phyloP scores from a whole-genome alignment of 2,797 vertebrate species.

The Sciurus vulgaris region DNA sequence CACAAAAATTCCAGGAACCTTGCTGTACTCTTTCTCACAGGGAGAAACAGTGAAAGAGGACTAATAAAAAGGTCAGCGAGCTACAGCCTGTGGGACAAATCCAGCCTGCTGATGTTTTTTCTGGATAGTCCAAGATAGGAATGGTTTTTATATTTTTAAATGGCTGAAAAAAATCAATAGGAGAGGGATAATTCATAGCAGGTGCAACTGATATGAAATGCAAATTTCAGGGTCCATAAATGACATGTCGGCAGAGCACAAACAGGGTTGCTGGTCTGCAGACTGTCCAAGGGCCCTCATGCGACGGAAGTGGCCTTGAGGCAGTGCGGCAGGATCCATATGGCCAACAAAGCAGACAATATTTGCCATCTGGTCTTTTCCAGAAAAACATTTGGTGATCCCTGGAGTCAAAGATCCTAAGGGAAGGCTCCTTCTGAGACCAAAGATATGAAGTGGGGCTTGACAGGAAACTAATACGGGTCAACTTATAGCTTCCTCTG shows the following conservation, averaged over 20 bases:
- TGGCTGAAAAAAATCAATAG: background rate
- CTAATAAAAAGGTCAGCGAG: background rate
- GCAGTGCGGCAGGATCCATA: background rate
- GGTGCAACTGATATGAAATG: background rate
- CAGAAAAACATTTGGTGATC: background rate
- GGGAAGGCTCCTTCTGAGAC: background rate
- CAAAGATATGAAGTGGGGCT: background rate
- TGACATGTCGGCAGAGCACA: background rate
- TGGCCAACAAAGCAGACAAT: background rate
- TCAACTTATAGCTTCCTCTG: background rate
- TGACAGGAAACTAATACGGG: background rate
- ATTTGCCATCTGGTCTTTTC: background rate
- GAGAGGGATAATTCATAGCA: background rate
- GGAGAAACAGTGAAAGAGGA: background rate
- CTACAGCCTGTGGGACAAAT: background rate
- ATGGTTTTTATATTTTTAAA: conserved; percentile 29
- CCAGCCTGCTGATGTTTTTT: background rate
- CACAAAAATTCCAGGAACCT: conserved; percentile 5
- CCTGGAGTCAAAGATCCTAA: background rate
- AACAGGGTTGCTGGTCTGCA: fast-evolving
- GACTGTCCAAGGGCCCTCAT: fast-evolving
- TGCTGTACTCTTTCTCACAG: background rate
- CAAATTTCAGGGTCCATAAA: background rate
- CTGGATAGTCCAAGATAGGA: background rate
- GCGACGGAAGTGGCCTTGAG: fast-evolving